These are phyloP conservation scores for Rhinophrynus dorsalis DNA, from an alignment of 2,797 vertebrate species.

Conservation along the genomic window DNA sequence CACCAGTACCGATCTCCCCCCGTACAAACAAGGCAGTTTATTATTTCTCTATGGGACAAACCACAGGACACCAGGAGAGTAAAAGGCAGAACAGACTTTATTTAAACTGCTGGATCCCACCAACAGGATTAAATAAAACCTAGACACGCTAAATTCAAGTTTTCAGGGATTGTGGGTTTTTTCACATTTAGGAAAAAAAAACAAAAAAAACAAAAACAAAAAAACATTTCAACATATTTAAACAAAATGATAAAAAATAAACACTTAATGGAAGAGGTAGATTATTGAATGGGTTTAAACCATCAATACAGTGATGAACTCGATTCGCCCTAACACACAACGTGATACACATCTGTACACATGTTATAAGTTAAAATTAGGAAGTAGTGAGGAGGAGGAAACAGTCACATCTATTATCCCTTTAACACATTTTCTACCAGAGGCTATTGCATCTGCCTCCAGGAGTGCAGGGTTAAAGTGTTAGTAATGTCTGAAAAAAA, in stretches of 20 bases:
- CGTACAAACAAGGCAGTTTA: too few species aligned
- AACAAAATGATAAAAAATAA: constrained; percentile 29
- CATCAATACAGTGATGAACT: constrained; percentile 36
- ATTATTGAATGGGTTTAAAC: constrained; percentile 45
- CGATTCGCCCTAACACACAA: constrained; percentile 34
- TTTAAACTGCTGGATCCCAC: constrained; percentile 23
- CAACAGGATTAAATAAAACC: constrained; percentile 41
- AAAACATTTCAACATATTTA: constrained; percentile 10
- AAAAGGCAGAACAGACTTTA: constrained; percentile 48
- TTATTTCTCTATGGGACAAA: too few species aligned
- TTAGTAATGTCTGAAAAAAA: too few species aligned
- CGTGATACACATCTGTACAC: constrained; percentile 41
- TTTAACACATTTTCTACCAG: background rate
- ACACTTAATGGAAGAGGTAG: constrained; percentile 50
- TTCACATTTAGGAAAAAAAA: constrained; percentile 48
- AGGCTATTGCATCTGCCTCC: background rate
- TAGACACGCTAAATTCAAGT: constrained; percentile 47
- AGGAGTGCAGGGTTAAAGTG: constrained; percentile 1
- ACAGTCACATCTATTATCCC: constrained; percentile 16
- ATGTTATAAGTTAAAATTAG: constrained; percentile 42
- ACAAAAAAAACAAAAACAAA: too few species aligned
- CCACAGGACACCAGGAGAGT: background rate
- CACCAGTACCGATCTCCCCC: too few species aligned
- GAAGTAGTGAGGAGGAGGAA: constrained; percentile 10
- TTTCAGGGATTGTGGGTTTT: constrained; percentile 46